Conservation (phyloP, 2,888 invertebrate species). For the Crossocerus cetratus region DNA sequence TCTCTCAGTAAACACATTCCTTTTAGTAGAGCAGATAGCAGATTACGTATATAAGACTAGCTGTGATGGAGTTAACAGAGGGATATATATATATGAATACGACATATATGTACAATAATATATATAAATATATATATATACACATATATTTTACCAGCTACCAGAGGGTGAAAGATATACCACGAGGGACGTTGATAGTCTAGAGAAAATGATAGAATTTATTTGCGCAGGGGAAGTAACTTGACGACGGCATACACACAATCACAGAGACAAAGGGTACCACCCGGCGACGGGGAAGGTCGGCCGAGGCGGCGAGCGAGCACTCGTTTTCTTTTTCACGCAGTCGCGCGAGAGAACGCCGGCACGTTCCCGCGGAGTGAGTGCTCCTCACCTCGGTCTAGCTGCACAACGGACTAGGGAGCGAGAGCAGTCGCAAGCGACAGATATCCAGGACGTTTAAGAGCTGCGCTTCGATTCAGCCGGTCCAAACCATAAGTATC, state of each 20-base stretch:
- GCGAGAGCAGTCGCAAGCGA: background rate
- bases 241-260: conserved; percentile 56
- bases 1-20: conserved; percentile 62
- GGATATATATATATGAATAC: background rate
- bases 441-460: too few species aligned
- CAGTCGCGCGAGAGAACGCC: too few species aligned
- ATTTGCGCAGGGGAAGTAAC: conserved; percentile 72
- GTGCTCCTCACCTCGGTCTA: too few species aligned
- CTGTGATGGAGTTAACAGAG: conserved; percentile 65
- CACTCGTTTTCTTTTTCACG: too few species aligned
- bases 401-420: background rate
- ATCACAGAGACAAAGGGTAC: conserved; percentile 56
- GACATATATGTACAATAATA: too few species aligned
- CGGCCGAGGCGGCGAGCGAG: conserved; percentile 49
- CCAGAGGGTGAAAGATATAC: conserved; percentile 49
- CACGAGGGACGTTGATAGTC: conserved; percentile 49
- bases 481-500: too few species aligned
- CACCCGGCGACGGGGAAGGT: conserved; percentile 56
- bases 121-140: too few species aligned
- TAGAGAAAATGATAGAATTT: conserved; percentile 69
- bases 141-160: conserved; percentile 44
- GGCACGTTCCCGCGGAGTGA: too few species aligned
- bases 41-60: conserved; percentile 59
- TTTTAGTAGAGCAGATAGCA: conserved; percentile 57
- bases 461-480: too few species aligned